A percentile compares a stretch with the other conserved stretches of the same genome.
Evolutionary conservation across 2,888 invertebrate genomes (phyloP).

Genomic region (Rambutsinella grinnellia): DNA sequence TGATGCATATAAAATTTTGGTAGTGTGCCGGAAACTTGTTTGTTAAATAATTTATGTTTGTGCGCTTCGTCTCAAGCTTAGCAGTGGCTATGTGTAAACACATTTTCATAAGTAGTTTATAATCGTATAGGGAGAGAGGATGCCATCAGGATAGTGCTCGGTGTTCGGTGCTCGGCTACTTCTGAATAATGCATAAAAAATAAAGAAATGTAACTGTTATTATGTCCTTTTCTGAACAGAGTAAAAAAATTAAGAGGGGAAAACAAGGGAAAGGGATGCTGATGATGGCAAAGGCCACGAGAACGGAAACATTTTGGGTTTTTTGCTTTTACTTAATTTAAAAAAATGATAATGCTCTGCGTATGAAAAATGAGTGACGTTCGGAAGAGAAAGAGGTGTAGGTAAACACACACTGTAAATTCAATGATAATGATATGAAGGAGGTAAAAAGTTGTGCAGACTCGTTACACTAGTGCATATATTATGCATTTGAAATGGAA

Average conservation of each 20-base stretch:
- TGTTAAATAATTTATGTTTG: conserved; percentile 45
- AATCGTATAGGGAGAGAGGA: conserved; percentile 19
- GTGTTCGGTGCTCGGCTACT: too few species aligned
- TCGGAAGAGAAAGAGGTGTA: background rate
- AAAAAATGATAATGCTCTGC: conserved; percentile 15
- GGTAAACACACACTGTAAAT: conserved; percentile 15
- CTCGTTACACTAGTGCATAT: too few species aligned
- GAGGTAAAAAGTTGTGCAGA: conserved; percentile 6
- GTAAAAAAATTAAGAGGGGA: conserved; percentile 2
- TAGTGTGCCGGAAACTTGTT: conserved; percentile 54
- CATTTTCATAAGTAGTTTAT: conserved; percentile 43
- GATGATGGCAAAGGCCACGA: conserved; percentile 47
- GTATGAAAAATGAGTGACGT: conserved; percentile 20
- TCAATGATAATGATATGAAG: conserved; percentile 24
- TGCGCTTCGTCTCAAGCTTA: background rate
- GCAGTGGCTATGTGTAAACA: conserved; percentile 18
- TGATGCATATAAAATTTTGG: conserved; percentile 21
- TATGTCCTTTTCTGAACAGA: conserved; percentile 24
- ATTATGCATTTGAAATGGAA: conserved; percentile 16
- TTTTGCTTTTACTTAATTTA: conserved; percentile 26
- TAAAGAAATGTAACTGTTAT: conserved; percentile 32
- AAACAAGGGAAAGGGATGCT: conserved; percentile 5
- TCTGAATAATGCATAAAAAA: conserved; percentile 41
- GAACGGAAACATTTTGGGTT: conserved; percentile 52
- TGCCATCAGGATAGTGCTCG: conserved; percentile 26